Evolutionary conservation across 2,113 vertebrate species (phyloP).

Genomic region (Penelope pileata): DNA sequence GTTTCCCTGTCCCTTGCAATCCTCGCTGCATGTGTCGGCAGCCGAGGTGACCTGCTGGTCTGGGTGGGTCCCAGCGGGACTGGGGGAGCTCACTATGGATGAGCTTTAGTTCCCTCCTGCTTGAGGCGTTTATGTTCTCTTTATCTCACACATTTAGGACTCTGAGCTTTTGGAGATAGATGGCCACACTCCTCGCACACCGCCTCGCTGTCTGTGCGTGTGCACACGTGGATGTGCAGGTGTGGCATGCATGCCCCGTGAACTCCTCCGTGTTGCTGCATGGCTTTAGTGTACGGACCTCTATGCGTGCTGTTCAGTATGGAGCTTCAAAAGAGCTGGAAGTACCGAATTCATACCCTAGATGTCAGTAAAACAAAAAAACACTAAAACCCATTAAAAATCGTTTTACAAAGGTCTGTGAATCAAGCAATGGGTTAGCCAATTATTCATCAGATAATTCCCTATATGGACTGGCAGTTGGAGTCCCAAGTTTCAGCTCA

Average conservation of each 20-base stretch:
- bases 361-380: constrained; percentile 75
- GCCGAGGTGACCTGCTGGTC: not conserved
- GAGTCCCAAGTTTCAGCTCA: constrained; percentile 74
- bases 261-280: not conserved
- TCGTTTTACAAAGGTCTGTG: constrained; percentile 57
- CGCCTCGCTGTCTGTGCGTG: not conserved
- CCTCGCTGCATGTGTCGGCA: not conserved
- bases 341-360: constrained; percentile 74
- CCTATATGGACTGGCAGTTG: constrained; percentile 76
- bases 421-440: constrained; percentile 58
- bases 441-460: constrained; percentile 76
- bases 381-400: constrained; percentile 74
- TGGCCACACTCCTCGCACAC: not conserved
- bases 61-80: accelerated
- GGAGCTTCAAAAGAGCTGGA: constrained; percentile 53
- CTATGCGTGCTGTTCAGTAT: not conserved
- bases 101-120: not conserved
- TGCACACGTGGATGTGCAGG: not conserved
- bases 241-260: not conserved
- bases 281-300: not conserved
- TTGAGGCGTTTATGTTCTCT: not conserved
- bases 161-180: not conserved
- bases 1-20: not conserved
- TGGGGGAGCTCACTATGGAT: accelerated
- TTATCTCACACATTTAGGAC: not conserved